Conservation (phyloP, 2,113 vertebrate genomes). For the Cavia porcellus region DNA sequence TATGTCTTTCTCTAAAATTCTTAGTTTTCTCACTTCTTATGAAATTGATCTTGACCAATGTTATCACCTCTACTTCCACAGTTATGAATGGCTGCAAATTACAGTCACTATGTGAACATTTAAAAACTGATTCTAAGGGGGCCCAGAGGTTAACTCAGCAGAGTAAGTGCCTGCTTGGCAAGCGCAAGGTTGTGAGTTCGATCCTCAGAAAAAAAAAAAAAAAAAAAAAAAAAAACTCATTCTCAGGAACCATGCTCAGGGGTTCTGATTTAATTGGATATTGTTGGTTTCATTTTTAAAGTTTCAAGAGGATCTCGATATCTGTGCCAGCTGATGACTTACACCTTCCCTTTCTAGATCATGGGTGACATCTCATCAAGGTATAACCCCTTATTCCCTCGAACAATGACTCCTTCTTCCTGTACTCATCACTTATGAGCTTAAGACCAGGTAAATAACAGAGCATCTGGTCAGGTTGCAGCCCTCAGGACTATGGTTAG, state of each 20-base stretch:
- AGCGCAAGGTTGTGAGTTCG: too few relatives aligned
- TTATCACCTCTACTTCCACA: not conserved
- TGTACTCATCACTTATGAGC: too few relatives aligned
- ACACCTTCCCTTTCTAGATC: not conserved
- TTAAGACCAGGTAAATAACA: rapidly evolving
- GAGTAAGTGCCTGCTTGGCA: too few relatives aligned
- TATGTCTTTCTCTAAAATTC: not conserved
- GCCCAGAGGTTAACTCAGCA: too few relatives aligned
- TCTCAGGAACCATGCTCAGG: not conserved
- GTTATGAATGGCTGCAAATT: not conserved
- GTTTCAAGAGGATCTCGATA: not conserved
- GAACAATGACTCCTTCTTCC: not conserved
- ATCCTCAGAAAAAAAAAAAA: too few relatives aligned
- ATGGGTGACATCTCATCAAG: not conserved
- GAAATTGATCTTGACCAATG: not conserved
- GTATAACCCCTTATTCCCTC: not conserved
- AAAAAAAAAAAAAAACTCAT: too few relatives aligned
- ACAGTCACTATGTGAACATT: not conserved
- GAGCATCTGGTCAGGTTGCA: not conserved
- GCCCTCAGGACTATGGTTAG: not conserved
- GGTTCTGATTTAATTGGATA: not conserved
- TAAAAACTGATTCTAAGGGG: not conserved
- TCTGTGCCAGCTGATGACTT: not conserved
- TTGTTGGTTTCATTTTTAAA: not conserved
- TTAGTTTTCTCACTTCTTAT: not conserved